Conservation (phyloP, 2,113 vertebrate species). For the Oostethus manadensis region DNA sequence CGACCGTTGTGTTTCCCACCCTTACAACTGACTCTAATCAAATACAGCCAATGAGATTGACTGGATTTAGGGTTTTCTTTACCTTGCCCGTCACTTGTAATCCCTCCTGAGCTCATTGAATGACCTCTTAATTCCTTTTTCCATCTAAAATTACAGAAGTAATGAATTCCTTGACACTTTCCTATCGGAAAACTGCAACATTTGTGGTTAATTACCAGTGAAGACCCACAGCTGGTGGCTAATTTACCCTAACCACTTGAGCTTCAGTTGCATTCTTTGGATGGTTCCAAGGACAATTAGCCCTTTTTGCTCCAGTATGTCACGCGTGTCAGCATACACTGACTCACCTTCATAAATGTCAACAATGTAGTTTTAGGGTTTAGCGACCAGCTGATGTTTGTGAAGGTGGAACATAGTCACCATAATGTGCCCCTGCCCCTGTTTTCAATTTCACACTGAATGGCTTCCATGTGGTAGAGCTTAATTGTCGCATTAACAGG, state of each 20-base stretch:
- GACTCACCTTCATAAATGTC: slow-evolving; percentile 10
- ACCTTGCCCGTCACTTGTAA: neutral
- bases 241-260: slow-evolving; percentile 33
- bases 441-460: slow-evolving; percentile 71
- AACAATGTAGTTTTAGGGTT: slow-evolving; percentile 15
- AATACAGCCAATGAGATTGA: neutral
- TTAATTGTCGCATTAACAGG: slow-evolving; percentile 61
- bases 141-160: slow-evolving; percentile 35
- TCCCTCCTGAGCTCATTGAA: slow-evolving; percentile 8
- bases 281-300: slow-evolving; percentile 34
- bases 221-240: slow-evolving; percentile 19
- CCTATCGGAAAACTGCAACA: slow-evolving; percentile 25
- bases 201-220: slow-evolving; percentile 34
- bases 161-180: slow-evolving; percentile 36
- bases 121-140: slow-evolving; percentile 10
- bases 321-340: neutral
- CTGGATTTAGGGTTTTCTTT: neutral
- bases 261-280: slow-evolving; percentile 23
- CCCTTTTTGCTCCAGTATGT: slow-evolving; percentile 25
- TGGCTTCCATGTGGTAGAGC: slow-evolving; percentile 61
- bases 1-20: no score
- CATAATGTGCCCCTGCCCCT: slow-evolving; percentile 45
- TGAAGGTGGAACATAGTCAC: slow-evolving; percentile 34
- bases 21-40: neutral
- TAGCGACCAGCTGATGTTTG: slow-evolving; percentile 30